Conservation (phyloP, 2,113 vertebrate genomes). For the Cyprinodon brontotheroides region DNA sequence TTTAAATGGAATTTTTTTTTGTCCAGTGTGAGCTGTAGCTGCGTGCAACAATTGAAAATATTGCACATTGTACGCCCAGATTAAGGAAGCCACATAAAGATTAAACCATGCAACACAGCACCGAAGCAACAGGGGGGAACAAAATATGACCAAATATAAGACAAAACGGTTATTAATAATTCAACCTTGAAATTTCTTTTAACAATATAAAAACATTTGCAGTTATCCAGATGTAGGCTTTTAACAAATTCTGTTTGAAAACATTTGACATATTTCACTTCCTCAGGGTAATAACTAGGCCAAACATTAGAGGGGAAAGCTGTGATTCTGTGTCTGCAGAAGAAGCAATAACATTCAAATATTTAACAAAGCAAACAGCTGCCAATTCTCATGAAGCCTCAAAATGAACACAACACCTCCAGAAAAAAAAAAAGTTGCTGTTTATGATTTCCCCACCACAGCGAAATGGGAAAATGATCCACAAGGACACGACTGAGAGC, state of each 20-base stretch:
- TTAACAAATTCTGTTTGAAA: constrained; percentile 1
- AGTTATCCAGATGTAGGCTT: background rate
- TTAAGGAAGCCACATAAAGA: background rate
- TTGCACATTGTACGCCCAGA: no score
- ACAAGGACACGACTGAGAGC: constrained; percentile 19
- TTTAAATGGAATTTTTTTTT: no score
- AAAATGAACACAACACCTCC: constrained; percentile 11
- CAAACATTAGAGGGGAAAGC: constrained; percentile 11
- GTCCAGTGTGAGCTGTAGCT: no score
- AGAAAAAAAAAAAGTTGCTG: constrained; percentile 1
- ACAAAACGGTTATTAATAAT: background rate
- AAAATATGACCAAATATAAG: background rate
- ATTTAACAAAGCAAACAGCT: constrained; percentile 28
- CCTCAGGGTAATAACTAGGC: background rate
- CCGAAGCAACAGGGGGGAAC: background rate
- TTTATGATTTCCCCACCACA: constrained; percentile 2
- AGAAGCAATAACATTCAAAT: constrained; percentile 11
- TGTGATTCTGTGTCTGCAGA: constrained; percentile 22
- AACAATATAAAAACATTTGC: background rate
- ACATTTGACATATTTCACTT: background rate
- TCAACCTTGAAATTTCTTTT: background rate
- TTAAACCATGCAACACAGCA: no score
- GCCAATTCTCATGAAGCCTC: constrained; percentile 9
- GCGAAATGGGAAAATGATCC: constrained; percentile 18
- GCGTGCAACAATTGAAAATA: no score